Percentiles rank a stretch among this genome's conserved stretches.
Evolutionary conservation across 1,140 invertebrate genomes (phyloP).

Genomic region (Helicorthomorpha holstii): DNA sequence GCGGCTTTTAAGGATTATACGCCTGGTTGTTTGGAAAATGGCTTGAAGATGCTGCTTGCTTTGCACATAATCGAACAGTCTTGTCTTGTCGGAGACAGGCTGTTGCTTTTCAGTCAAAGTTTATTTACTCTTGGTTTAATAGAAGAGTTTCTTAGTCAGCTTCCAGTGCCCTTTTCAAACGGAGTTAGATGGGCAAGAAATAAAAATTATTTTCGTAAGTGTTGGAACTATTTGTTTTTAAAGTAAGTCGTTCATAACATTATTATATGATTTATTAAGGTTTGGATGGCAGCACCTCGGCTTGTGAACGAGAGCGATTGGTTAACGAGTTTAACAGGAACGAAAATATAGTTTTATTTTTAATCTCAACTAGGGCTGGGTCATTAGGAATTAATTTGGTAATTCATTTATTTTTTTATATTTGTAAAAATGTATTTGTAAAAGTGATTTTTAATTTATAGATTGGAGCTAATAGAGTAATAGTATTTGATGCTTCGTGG

Average conservation of each 20-base stretch:
- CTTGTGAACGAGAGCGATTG: constrained; percentile 81
- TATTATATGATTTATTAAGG: too few relatives aligned
- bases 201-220: constrained; percentile 78
- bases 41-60: constrained; percentile 86
- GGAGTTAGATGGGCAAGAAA: constrained; percentile 66
- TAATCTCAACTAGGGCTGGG: constrained; percentile 93
- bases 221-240: constrained; percentile 6
- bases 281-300: constrained; percentile 87
- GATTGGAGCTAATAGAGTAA: constrained; percentile 81
- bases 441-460: constrained; percentile 6
- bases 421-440: background rate
- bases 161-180: constrained; percentile 47
- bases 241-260: too few relatives aligned
- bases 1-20: constrained; percentile 72
- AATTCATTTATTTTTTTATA: background rate
- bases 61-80: constrained; percentile 85
- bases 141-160: constrained; percentile 77
- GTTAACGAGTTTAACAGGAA: constrained; percentile 95
- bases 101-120: constrained; percentile 94
- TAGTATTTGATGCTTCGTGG: constrained; percentile 97
- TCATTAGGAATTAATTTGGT: constrained; percentile 95
- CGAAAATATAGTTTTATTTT: constrained; percentile 71
- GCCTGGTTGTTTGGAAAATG: constrained; percentile 76
- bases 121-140: constrained; percentile 92
- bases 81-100: constrained; percentile 65